phyloP scores from a whole-genome alignment of 1,140 invertebrate species.

The Popillia japonica region DNA sequence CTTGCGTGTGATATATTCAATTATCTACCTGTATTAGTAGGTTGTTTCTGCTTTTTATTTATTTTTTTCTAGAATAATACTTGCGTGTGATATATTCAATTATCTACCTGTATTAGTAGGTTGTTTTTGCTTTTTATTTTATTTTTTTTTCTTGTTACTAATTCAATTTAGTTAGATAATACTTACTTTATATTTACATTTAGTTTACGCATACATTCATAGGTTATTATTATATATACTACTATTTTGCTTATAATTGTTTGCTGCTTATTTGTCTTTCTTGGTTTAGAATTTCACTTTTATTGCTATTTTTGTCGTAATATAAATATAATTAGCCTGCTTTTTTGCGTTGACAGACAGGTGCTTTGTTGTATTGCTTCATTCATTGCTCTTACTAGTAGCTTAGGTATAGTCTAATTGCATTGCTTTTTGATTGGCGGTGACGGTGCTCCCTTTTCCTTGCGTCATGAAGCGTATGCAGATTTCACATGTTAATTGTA shows the following conservation, averaged over 20 bases:
- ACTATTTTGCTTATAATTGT: slow-evolving; percentile 3
- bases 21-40: no score
- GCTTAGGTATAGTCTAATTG: not conserved
- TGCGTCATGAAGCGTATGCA: not conserved
- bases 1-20: no score
- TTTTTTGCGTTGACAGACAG: not conserved
- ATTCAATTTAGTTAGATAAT: not conserved
- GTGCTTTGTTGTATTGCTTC: slow-evolving; percentile 1
- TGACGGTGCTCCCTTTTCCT: not conserved
- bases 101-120: no score
- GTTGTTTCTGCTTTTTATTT: no score
- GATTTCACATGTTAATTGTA: slow-evolving; percentile 2
- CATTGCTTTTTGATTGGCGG: not conserved
- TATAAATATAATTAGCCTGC: not conserved
- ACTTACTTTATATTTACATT: slow-evolving; percentile 2
- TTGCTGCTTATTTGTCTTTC: not conserved
- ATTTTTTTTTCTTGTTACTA: not conserved
- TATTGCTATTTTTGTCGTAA: not conserved
- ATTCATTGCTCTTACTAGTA: not conserved
- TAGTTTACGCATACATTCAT: not conserved
- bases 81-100: no score
- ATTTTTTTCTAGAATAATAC: no score
- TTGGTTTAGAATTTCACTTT: not conserved
- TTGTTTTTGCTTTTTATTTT: no score
- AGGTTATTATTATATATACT: not conserved